A percentile compares a stretch with the other conserved stretches of the same genome.
Conservation (phyloP, 2,797 vertebrate species). For the Nothura maculosa region DNA sequence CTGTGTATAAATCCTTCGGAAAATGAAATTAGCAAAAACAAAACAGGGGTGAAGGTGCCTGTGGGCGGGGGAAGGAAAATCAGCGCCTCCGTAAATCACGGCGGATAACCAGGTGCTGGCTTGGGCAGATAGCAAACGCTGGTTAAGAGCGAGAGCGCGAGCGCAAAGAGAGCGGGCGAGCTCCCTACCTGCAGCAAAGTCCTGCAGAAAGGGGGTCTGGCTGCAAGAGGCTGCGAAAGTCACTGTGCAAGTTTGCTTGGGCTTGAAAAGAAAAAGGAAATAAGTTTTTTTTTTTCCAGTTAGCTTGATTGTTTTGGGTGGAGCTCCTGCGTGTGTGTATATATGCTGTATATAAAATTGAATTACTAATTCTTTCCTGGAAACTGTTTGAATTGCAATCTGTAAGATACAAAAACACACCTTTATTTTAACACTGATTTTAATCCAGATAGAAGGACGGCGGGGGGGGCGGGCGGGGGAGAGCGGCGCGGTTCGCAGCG, state of each 20-base stretch:
- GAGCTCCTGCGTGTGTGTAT: conserved; percentile 47
- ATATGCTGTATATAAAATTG: conserved; percentile 73
- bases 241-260: conserved; percentile 59
- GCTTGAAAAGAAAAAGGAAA: conserved; percentile 72
- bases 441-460: conserved; percentile 32
- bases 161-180: background rate
- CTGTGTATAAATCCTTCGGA: conserved; percentile 62
- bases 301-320: conserved; percentile 69
- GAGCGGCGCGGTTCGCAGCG: conserved; percentile 21
- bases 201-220: conserved; percentile 27
- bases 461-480: background rate
- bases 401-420: conserved; percentile 80
- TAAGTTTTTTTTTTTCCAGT: conserved; percentile 69
- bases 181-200: conserved; percentile 44
- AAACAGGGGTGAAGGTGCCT: conserved; percentile 41
- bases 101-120: conserved; percentile 44
- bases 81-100: conserved; percentile 57
- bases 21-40: conserved; percentile 71
- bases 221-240: conserved; percentile 44
- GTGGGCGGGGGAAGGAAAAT: background rate
- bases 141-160: conserved; percentile 34
- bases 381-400: conserved; percentile 85
- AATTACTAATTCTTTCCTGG: conserved; percentile 82
- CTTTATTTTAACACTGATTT: conserved; percentile 76
- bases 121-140: conserved; percentile 66